phyloP scores from a whole-genome alignment of 2,888 invertebrate species.

The Synergus umbraculus region DNA sequence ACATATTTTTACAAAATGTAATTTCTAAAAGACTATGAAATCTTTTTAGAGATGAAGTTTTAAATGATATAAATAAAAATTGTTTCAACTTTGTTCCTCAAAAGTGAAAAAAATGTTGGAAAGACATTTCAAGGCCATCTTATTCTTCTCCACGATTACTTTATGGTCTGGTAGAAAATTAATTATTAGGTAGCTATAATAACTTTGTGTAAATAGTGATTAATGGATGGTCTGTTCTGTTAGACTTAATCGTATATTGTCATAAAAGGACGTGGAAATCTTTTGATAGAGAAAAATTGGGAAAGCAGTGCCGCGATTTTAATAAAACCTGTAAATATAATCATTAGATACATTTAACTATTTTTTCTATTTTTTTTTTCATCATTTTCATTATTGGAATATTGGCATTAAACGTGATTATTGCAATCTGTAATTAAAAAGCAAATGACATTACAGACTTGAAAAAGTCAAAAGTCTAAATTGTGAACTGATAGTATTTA shows the following conservation, averaged over 20 bases:
- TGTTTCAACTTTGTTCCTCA: conserved; percentile 14
- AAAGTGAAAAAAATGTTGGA: conserved; percentile 38
- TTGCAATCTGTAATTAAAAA: conserved; percentile 32
- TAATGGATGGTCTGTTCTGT: conserved; percentile 62
- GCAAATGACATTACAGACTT: conserved; percentile 19
- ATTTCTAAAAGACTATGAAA: too few relatives aligned
- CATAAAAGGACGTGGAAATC: conserved; percentile 14
- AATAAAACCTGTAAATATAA: conserved; percentile 59
- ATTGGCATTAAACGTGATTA: neutral
- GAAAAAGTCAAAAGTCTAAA: conserved; percentile 26
- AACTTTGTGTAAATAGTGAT: conserved; percentile 59
- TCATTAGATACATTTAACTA: conserved; percentile 53
- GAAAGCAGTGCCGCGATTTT: conserved; percentile 55
- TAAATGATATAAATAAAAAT: neutral
- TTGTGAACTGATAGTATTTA: conserved; percentile 43
- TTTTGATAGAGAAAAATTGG: conserved; percentile 17
- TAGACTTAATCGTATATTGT: conserved; percentile 56
- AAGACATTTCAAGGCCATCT: conserved; percentile 40
- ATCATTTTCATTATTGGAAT: conserved; percentile 1
- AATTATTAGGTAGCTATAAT: conserved; percentile 50
- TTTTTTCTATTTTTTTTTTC: conserved; percentile 8
- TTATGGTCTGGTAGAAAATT: conserved; percentile 45
- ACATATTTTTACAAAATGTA: too few relatives aligned
- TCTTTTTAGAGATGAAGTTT: neutral
- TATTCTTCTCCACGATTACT: conserved; percentile 43